Evolutionary conservation across 2,888 invertebrate species (phyloP).

Genomic region (Drosophila meridionalis): DNA sequence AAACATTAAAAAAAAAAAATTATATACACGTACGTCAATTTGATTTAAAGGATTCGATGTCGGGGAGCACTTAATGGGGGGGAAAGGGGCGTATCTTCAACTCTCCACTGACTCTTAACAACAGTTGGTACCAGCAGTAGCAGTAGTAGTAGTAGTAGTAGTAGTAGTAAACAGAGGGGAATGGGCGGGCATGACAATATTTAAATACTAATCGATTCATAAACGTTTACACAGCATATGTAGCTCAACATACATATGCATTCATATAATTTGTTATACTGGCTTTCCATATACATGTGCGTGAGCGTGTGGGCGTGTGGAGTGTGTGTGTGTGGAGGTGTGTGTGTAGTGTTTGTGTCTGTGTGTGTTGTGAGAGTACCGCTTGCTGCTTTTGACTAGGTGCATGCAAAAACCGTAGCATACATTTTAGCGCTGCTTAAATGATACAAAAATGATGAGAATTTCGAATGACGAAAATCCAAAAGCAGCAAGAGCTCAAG

Average conservation of each 20-base stretch:
- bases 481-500: slow-evolving; percentile 63
- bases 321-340: slow-evolving; percentile 4
- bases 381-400: slow-evolving; percentile 45
- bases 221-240: slow-evolving; percentile 60
- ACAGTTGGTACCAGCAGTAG: slow-evolving; percentile 6
- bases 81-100: slow-evolving; percentile 17
- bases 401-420: slow-evolving; percentile 73
- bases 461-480: slow-evolving; percentile 32
- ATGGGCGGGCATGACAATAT: slow-evolving; percentile 28
- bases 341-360: neutral
- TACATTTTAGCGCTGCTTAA: slow-evolving; percentile 63
- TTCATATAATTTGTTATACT: slow-evolving; percentile 63
- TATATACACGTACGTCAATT: slow-evolving; percentile 85
- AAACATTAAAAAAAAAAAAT: slow-evolving; percentile 82
- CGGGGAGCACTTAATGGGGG: slow-evolving; percentile 1
- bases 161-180: slow-evolving; percentile 3
- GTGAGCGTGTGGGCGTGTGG: slow-evolving; percentile 18
- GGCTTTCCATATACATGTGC: slow-evolving; percentile 75
- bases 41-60: slow-evolving; percentile 26
- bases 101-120: slow-evolving; percentile 44
- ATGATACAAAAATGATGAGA: slow-evolving; percentile 13
- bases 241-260: slow-evolving; percentile 37
- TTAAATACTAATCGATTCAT: slow-evolving; percentile 83
- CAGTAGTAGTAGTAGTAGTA: slow-evolving; percentile 1
- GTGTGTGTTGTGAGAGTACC: slow-evolving; percentile 20